Percentiles rank a stretch among this genome's conserved stretches.
Conservation (phyloP, 2,113 vertebrate species). For the Oreamnos americanus region DNA sequence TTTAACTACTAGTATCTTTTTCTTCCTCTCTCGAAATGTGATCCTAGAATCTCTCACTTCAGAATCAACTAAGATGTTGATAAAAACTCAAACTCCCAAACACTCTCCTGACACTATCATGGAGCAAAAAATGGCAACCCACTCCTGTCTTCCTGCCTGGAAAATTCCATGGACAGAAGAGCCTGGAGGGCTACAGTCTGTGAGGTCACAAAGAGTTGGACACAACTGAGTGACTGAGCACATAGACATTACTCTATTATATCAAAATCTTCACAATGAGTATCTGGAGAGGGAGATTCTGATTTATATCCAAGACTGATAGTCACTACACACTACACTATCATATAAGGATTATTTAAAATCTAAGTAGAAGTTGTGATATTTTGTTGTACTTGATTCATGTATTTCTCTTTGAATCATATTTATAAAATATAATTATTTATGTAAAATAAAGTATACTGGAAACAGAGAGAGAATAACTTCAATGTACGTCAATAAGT, state of each 20-base stretch:
- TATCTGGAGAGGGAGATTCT: background rate
- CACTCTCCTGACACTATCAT: background rate
- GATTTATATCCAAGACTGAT: background rate
- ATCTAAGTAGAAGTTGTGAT: background rate
- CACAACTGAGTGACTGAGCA: background rate
- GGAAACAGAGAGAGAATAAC: background rate
- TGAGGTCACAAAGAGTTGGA: background rate
- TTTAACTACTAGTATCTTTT: background rate
- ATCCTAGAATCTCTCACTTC: background rate
- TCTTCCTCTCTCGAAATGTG: background rate
- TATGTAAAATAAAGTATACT: background rate
- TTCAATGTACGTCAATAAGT: background rate
- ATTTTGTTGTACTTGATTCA: background rate
- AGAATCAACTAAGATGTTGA: background rate
- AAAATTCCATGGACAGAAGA: background rate
- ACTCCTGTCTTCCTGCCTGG: background rate
- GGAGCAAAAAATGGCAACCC: background rate
- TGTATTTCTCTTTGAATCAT: background rate
- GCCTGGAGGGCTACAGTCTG: background rate
- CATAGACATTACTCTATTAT: rapidly evolving
- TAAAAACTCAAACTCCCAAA: background rate
- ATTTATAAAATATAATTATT: background rate
- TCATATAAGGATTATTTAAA: background rate
- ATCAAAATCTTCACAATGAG: background rate
- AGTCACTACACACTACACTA: background rate